Evolutionary conservation across 1,140 invertebrate species (phyloP), one percentile per base, ranked within the genome.

Genomic region (Harpegnathos saltator): DNA sequence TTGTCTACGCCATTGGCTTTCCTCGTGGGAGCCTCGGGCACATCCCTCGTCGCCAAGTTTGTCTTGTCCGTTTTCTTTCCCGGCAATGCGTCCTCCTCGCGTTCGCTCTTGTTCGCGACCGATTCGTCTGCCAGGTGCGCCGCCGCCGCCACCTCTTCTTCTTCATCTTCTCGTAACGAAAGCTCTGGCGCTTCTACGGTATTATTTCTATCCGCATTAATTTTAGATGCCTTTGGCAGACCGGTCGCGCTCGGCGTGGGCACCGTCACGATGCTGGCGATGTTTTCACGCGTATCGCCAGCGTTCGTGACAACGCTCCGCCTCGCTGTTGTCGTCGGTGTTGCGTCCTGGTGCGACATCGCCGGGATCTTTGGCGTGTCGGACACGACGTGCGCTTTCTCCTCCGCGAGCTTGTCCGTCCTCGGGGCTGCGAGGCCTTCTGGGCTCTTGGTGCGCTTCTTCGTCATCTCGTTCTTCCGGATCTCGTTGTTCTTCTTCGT

Each of bases 131-230:
- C 86, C 87, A 84, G 87, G 59, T 85, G 75, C 83, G 66, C 71
- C 50, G 84, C 12, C 50, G 77, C 17, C 56, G n/a, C n/a, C n/a
- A n/a, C n/a, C n/a, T n/a, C n/a, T n/a, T n/a, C n/a, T n/a, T n/a
- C n/a, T n/a, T n/a, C n/a, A n/a, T n/a, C n/a, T n/a, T 33, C 88
- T 78, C 82, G 69, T 82, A 84, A 86, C 77, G 82, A 61, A 82
- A 73, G 73, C 82, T 86, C 83, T 89, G 87, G 80, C 87, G 84
- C 86, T 88, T 89, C 82, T 89, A 89, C 84, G 87, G 87, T 48
- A 89, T 89, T 89, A 89, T 89, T 89, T 89, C 81, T 85, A 89
- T 89, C 88, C 69, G 84, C 59, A 91, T 89, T 90, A 90, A 91
- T 91, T 90, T 85, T 89, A 88, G 89, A 87, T 82, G 65, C 63